Conservation (phyloP, 1,140 invertebrate genomes). For the Periplaneta americana region DNA sequence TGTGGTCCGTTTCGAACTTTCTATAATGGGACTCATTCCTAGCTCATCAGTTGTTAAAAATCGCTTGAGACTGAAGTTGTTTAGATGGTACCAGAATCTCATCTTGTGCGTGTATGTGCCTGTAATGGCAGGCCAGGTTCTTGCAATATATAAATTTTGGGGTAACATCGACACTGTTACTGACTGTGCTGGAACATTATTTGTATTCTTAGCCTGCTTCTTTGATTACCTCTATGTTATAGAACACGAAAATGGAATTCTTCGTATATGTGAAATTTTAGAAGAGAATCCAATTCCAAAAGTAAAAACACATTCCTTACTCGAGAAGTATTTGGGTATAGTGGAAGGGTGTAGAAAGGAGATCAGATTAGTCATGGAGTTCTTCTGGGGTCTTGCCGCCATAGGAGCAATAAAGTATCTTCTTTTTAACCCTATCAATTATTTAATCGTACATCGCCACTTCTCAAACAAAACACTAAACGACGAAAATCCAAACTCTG, state of each 20-base stretch:
- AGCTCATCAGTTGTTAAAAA: not conserved
- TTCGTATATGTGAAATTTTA: not conserved
- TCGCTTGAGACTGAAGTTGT: not conserved
- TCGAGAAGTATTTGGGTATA: not conserved
- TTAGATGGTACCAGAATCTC: not conserved
- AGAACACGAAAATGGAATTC: not conserved
- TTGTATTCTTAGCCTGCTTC: not conserved
- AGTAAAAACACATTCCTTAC: not conserved
- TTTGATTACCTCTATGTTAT: not conserved
- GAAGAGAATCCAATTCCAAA: not conserved
- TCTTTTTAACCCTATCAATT: not conserved
- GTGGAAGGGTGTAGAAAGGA: not conserved
- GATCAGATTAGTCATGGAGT: not conserved
- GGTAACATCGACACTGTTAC: not conserved
- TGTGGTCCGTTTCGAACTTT: not conserved
- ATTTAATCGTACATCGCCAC: not conserved
- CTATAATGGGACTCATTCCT: not conserved
- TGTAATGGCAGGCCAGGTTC: not conserved
- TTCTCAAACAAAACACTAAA: not conserved
- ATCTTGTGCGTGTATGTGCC: not conserved
- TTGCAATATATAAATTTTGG: not conserved
- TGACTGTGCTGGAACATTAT: not conserved
- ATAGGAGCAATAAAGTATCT: not conserved
- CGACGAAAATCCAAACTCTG: not conserved
- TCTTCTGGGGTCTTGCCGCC: not conserved